These are phyloP conservation scores for Phoxinus dragarum DNA, from an alignment of 2,797 vertebrate species.

Conservation along the genomic window DNA sequence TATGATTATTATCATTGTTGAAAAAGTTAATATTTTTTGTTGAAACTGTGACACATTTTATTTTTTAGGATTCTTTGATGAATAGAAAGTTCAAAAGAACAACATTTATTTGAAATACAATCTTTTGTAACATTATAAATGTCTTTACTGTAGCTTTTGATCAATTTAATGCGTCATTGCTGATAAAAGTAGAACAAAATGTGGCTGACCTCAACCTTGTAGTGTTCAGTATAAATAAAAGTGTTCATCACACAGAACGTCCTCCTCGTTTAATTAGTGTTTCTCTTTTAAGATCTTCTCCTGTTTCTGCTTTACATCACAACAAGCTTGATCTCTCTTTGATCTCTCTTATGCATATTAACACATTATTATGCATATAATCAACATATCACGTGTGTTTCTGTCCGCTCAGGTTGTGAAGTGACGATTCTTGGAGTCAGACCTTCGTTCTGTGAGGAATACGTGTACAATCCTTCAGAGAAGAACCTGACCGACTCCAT, in stretches of 20 bases:
- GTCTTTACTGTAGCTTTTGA: not conserved
- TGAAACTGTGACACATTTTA: too few species aligned
- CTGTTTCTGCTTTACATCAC: not conserved
- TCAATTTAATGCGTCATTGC: not conserved
- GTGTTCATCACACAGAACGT: not conserved
- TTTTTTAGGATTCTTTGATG: too few species aligned
- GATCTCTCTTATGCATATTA: not conserved
- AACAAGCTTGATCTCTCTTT: not conserved
- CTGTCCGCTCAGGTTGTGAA: constrained; percentile 85
- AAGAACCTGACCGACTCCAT: constrained; percentile 84
- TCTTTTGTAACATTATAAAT: too few species aligned
- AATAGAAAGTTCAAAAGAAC: too few species aligned
- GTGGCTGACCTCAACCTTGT: not conserved
- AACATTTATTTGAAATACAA: too few species aligned
- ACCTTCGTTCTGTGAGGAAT: constrained; percentile 87
- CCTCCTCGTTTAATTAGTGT: not conserved
- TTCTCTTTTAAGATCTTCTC: not conserved
- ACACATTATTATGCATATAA: too few species aligned
- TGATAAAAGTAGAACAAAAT: too few species aligned
- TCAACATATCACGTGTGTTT: not conserved
- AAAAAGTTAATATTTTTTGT: too few species aligned
- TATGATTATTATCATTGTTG: too few species aligned
- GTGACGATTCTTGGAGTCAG: constrained; percentile 89
- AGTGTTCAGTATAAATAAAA: not conserved
- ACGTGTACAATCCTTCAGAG: constrained; percentile 85